Evolutionary conservation across 2,797 vertebrate species (phyloP).

Genomic region (Furcifer pardalis): DNA sequence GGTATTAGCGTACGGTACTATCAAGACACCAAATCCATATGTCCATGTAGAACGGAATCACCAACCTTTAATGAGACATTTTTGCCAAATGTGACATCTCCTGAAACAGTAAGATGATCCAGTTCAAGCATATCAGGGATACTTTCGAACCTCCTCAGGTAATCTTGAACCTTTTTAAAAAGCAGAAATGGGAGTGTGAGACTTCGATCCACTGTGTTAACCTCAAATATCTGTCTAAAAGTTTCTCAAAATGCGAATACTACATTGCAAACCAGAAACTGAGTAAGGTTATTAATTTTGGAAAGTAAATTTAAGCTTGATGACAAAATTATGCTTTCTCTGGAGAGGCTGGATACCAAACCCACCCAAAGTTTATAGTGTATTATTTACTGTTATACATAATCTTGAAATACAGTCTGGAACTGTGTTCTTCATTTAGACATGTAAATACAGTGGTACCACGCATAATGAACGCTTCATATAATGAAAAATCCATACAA

Average conservation of each 20-base stretch:
- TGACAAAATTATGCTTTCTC: not conserved
- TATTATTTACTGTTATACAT: not conserved
- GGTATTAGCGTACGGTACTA: too few species aligned
- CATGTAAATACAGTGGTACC: too few species aligned
- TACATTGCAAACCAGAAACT: not conserved
- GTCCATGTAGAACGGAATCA: not conserved
- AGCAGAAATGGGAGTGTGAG: not conserved
- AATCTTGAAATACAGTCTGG: not conserved
- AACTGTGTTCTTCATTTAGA: not conserved
- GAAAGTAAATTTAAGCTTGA: not conserved
- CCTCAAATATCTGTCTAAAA: not conserved
- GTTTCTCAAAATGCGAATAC: not conserved
- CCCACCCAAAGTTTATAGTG: not conserved
- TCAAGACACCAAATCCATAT: rapidly evolving
- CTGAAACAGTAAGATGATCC: slow-evolving; percentile 97
- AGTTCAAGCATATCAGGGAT: slow-evolving; percentile 98
- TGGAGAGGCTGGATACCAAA: not conserved
- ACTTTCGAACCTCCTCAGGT: slow-evolving; percentile 93
- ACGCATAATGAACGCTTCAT: too few species aligned
- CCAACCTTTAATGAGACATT: slow-evolving; percentile 94
- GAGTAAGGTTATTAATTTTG: not conserved
- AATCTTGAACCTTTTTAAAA: slow-evolving; percentile 91
- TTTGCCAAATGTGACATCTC: slow-evolving; percentile 98
- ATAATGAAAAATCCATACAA: too few species aligned
- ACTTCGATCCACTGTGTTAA: not conserved